These are phyloP conservation scores for Cydia fagiglandana DNA, from an alignment of 1,140 invertebrate genomes.

Conservation along the genomic window DNA sequence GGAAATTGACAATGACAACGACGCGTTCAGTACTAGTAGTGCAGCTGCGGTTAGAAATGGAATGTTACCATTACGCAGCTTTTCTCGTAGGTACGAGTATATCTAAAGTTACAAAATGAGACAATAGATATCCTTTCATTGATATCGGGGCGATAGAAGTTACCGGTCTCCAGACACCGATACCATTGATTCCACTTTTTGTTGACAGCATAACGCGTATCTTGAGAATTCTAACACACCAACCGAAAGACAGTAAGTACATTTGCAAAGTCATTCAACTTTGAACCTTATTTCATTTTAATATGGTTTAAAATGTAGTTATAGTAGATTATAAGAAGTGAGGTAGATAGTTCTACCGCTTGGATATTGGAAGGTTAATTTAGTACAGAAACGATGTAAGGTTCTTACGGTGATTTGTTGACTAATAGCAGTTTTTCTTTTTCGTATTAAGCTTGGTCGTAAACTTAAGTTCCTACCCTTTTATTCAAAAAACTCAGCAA, in stretches of 20 bases:
- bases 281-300: not conserved
- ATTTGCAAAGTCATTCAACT: not conserved
- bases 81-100: too few species aligned
- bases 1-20: too few species aligned
- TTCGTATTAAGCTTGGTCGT: not conserved
- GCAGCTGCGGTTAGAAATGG: too few species aligned
- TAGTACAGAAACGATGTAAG: not conserved
- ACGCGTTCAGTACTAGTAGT: too few species aligned
- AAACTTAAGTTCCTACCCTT: not conserved
- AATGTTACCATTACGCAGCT: too few species aligned
- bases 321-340: not conserved
- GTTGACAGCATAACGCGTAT: slow-evolving; percentile 33
- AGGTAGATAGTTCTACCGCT: not conserved
- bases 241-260: not conserved
- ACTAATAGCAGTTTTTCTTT: not conserved
- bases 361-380: slow-evolving; percentile 8
- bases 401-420: slow-evolving; percentile 1
- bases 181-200: slow-evolving; percentile 33
- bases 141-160: not conserved
- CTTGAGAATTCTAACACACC: slow-evolving; percentile 31
- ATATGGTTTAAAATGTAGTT: not conserved
- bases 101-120: not conserved
- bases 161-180: slow-evolving; percentile 11
- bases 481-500: too few species aligned
- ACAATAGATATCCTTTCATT: slow-evolving; percentile 11